These are phyloP conservation scores for Limnephilus auricula DNA, from an alignment of 2,888 invertebrate species.

Conservation along the genomic window DNA sequence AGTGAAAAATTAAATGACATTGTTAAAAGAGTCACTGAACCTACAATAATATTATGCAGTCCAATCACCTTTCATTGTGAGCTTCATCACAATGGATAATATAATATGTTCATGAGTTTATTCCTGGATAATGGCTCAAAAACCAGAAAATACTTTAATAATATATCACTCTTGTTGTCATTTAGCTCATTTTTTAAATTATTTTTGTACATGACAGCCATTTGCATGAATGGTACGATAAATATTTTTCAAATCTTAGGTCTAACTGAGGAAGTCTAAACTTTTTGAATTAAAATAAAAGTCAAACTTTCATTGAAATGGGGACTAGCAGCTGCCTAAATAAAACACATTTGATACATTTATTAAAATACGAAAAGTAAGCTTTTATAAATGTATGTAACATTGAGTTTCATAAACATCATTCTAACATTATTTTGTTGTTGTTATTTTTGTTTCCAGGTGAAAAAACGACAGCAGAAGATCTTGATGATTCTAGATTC, in stretches of 20 bases:
- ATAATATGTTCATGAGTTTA: neutral
- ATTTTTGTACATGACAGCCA: neutral
- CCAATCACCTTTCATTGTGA: neutral
- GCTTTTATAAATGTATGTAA: neutral
- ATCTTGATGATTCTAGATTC: conserved; percentile 96
- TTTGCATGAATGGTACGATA: neutral
- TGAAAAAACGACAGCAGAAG: conserved; percentile 96
- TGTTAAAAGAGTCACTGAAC: neutral
- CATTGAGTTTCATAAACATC: neutral
- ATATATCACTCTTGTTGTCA: neutral
- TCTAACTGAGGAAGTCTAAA: neutral
- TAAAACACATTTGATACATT: neutral
- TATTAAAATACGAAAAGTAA: neutral
- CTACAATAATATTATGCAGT: neutral
- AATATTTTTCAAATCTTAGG: neutral
- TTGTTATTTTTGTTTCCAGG: conserved; percentile 81
- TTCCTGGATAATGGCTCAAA: neutral
- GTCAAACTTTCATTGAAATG: neutral
- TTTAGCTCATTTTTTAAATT: neutral
- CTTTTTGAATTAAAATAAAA: neutral
- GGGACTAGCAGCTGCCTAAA: neutral
- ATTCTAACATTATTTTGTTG: neutral
- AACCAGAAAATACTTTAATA: neutral
- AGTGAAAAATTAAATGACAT: neutral
- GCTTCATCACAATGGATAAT: neutral